A percentile compares a stretch with the other conserved stretches of the same genome.
Conservation (phyloP, 2,113 vertebrate species). For the Epinephelus fuscoguttatus region DNA sequence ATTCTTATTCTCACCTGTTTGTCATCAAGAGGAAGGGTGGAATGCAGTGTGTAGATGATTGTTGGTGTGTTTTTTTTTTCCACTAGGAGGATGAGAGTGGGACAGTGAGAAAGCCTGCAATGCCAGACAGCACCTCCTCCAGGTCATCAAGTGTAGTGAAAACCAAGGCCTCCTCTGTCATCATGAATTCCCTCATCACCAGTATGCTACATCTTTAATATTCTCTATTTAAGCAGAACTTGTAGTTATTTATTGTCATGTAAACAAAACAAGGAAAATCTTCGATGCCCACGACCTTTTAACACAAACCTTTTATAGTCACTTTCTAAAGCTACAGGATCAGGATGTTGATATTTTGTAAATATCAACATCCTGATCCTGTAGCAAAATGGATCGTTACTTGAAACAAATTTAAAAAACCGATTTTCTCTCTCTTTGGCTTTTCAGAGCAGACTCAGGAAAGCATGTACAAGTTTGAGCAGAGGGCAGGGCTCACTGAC, state of each 20-base stretch:
- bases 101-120: constrained; percentile 44
- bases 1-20: no score
- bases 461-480: constrained; percentile 94
- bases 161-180: constrained; percentile 92
- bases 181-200: constrained; percentile 96
- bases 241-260: no score
- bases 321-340: no score
- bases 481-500: constrained; percentile 92
- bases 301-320: background rate
- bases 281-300: background rate
- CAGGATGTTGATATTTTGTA: background rate
- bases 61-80: background rate
- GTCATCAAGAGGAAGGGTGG: background rate
- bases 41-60: background rate
- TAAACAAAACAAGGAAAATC: no score
- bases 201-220: constrained; percentile 84
- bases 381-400: background rate
- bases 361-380: no score
- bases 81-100: constrained; percentile 88
- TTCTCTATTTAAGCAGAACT: background rate
- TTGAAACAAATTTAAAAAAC: background rate
- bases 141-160: constrained; percentile 89
- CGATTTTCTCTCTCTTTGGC: background rate
- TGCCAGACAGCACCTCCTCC: constrained; percentile 64
- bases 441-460: constrained; percentile 94